These are phyloP conservation scores for Eulemur macaco DNA, from an alignment of 2,113 vertebrate genomes.

Conservation along the genomic window DNA sequence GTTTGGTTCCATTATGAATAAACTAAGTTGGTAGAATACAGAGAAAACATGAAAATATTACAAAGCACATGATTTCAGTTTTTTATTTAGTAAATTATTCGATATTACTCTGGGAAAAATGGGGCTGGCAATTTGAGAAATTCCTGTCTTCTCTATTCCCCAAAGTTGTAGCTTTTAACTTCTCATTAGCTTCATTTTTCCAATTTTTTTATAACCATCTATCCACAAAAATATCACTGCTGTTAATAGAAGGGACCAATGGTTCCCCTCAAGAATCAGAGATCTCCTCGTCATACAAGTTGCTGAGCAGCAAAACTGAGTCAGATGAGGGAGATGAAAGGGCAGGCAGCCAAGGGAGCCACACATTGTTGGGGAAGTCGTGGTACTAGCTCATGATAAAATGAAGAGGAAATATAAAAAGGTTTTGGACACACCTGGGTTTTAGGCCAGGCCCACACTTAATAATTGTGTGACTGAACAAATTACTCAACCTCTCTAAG, in stretches of 20 bases:
- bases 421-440: not conserved
- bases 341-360: not conserved
- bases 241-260: not conserved
- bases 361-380: not conserved
- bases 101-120: not conserved
- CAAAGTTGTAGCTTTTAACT: not conserved
- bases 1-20: not conserved
- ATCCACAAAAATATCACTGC: not conserved
- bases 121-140: not conserved
- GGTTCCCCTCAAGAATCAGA: not conserved
- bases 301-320: not conserved
- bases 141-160: not conserved
- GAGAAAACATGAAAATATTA: slow-evolving; percentile 37
- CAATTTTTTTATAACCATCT: not conserved
- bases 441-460: not conserved
- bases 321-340: not conserved
- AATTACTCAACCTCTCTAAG: not conserved
- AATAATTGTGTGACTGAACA: not conserved
- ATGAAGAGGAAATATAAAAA: not conserved
- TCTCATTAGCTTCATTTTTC: not conserved
- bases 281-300: not conserved
- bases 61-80: not conserved
- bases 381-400: not conserved
- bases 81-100: not conserved
- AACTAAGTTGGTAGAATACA: not conserved